phyloP scores from a whole-genome alignment of 2,113 vertebrate genomes.

The Grammomys surdaster region DNA sequence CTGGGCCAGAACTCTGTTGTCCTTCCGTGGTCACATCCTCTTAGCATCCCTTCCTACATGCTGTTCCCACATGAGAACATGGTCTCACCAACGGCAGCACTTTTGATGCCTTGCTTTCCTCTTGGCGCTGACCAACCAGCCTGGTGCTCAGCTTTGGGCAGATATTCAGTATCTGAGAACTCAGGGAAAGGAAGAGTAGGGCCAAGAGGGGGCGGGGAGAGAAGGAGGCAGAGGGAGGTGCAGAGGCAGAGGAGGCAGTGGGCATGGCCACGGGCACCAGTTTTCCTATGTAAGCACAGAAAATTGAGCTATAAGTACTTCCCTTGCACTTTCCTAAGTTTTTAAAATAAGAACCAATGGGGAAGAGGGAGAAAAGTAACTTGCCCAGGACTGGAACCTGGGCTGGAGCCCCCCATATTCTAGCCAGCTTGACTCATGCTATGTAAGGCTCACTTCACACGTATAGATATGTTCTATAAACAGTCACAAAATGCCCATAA shows the following conservation, averaged over 20 bases:
- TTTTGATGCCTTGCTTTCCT: not conserved
- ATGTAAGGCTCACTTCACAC: not conserved
- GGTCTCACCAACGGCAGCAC: accelerated
- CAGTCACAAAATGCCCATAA: constrained; percentile 61
- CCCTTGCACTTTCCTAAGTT: not conserved
- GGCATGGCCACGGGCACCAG: not conserved
- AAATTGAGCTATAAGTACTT: not conserved
- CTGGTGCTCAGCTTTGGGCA: not conserved
- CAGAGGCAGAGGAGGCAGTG: not conserved
- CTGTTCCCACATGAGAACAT: accelerated
- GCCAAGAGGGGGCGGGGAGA: too few relatives aligned
- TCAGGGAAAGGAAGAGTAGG: not conserved
- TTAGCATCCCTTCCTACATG: accelerated
- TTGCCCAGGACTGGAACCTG: not conserved
- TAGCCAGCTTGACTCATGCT: not conserved
- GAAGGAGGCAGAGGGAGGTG: too few relatives aligned
- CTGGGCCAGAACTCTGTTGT: accelerated
- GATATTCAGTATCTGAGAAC: not conserved
- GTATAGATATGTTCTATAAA: constrained; percentile 15
- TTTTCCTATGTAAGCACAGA: not conserved
- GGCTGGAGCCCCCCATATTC: not conserved
- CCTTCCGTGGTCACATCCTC: accelerated
- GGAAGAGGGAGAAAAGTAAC: not conserved
- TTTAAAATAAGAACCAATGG: not conserved
- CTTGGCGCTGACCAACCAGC: not conserved